Conservation (phyloP, 1,140 invertebrate species). For the Orius insidiosus region DNA sequence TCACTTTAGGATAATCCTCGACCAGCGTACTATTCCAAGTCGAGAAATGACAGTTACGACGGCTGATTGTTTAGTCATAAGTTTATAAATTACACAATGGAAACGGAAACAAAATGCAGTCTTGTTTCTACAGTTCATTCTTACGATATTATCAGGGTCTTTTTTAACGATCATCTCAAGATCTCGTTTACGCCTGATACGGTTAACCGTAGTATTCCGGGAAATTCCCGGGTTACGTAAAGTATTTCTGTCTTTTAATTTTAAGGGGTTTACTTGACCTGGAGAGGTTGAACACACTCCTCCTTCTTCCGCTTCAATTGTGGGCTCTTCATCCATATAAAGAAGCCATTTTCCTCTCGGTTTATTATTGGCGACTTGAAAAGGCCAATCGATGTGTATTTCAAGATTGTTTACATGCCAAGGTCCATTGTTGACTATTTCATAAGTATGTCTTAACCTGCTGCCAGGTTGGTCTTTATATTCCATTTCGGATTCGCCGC, state of each 20-base stretch:
- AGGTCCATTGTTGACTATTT: slow-evolving; percentile 73
- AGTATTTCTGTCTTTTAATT: slow-evolving; percentile 31
- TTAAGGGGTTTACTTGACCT: slow-evolving; percentile 48
- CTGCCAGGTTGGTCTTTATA: slow-evolving; percentile 72
- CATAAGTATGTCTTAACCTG: slow-evolving; percentile 66
- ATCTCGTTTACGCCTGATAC: slow-evolving; percentile 29
- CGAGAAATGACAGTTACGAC: slow-evolving; percentile 37
- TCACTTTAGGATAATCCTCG: slow-evolving; percentile 67
- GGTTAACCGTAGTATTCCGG: neutral
- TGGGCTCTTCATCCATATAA: slow-evolving; percentile 66
- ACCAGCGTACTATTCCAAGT: slow-evolving; percentile 83
- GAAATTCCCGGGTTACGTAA: slow-evolving; percentile 3
- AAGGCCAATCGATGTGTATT: slow-evolving; percentile 77
- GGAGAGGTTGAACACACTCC: slow-evolving; percentile 42
- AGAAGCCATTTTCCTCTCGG: slow-evolving; percentile 73
- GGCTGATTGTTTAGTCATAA: slow-evolving; percentile 51
- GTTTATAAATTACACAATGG: slow-evolving; percentile 56
- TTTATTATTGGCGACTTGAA: slow-evolving; percentile 63
- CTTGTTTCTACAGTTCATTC: slow-evolving; percentile 46
- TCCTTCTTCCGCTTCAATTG: slow-evolving; percentile 39
- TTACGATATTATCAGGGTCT: slow-evolving; percentile 12
- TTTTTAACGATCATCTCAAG: slow-evolving; percentile 45
- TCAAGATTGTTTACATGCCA: slow-evolving; percentile 61
- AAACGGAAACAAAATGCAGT: slow-evolving; percentile 78
- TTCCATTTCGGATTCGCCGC: slow-evolving; percentile 66